phyloP scores from a whole-genome alignment of 2,113 vertebrate species.

The Brachionichthys hirsutus region DNA sequence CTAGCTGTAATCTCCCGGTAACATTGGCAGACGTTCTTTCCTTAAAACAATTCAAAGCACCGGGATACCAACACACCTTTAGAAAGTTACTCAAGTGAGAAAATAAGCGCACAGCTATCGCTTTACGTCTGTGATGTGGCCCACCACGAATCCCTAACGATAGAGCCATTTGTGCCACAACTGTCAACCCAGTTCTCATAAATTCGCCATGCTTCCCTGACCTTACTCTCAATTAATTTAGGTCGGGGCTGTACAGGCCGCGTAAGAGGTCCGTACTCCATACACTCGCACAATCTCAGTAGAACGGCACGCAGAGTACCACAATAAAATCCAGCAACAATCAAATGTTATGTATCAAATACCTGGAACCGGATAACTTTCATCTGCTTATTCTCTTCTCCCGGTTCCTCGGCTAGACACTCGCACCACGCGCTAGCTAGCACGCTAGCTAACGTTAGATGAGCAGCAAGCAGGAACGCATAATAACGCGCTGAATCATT shows the following conservation, averaged over 20 bases:
- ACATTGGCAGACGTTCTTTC: conserved; percentile 38
- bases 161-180: conserved; percentile 11
- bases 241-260: conserved; percentile 71
- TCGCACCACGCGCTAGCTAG: conserved; percentile 68
- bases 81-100: conserved; percentile 19
- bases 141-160: neutral
- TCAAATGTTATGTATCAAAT: conserved; percentile 13
- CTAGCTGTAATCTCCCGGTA: conserved; percentile 56
- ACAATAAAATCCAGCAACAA: neutral
- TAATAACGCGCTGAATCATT: conserved; percentile 82
- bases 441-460: conserved; percentile 57
- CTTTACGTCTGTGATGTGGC: neutral
- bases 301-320: conserved; percentile 24
- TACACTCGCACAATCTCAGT: conserved; percentile 16
- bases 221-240: conserved; percentile 65
- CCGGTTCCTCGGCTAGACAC: conserved; percentile 33
- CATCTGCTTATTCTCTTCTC: conserved; percentile 26
- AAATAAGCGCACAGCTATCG: neutral
- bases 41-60: conserved; percentile 10
- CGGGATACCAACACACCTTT: neutral
- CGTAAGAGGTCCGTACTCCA: conserved; percentile 38
- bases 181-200: conserved; percentile 43
- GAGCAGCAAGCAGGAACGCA: conserved; percentile 65
- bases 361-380: conserved; percentile 2
- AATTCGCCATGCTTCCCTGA: conserved; percentile 42